Evolutionary conservation across 2,113 vertebrate species (phyloP).

Genomic region (Chlamydotis undulata): DNA sequence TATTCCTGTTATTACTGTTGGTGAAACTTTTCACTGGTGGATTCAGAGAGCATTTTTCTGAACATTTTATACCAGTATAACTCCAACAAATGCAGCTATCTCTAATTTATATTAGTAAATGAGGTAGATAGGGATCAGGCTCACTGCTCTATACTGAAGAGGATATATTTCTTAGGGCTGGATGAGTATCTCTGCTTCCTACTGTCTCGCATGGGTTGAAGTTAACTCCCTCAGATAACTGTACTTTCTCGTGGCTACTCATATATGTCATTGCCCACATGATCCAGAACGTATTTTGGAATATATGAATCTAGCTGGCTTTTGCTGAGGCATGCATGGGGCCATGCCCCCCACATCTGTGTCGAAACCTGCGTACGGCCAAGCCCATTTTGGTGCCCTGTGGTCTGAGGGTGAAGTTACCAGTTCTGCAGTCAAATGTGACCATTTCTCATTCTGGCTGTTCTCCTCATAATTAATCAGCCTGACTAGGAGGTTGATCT

Average conservation of each 20-base stretch:
- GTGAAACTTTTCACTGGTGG: background rate
- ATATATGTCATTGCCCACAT: background rate
- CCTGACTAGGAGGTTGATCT: background rate
- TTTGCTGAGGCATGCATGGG: background rate
- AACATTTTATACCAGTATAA: background rate
- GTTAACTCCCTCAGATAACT: background rate
- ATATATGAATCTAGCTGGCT: background rate
- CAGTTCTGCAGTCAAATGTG: background rate
- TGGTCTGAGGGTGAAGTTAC: background rate
- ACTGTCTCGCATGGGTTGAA: background rate
- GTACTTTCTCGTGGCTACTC: background rate
- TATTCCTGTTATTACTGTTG: background rate
- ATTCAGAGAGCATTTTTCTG: background rate
- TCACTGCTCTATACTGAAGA: background rate
- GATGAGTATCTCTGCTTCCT: background rate
- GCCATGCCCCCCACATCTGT: background rate
- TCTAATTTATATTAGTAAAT: background rate
- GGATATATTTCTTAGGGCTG: background rate
- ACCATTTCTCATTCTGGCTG: background rate
- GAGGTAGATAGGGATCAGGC: background rate
- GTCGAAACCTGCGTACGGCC: fast-evolving
- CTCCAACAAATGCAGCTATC: background rate
- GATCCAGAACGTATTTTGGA: background rate
- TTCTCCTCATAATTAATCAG: conserved; percentile 15
- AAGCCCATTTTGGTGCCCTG: background rate